A percentile compares a stretch with the other conserved stretches of the same genome.
Evolutionary conservation across 2,888 invertebrate genomes (phyloP).

Genomic region (Brachyptera putata): DNA sequence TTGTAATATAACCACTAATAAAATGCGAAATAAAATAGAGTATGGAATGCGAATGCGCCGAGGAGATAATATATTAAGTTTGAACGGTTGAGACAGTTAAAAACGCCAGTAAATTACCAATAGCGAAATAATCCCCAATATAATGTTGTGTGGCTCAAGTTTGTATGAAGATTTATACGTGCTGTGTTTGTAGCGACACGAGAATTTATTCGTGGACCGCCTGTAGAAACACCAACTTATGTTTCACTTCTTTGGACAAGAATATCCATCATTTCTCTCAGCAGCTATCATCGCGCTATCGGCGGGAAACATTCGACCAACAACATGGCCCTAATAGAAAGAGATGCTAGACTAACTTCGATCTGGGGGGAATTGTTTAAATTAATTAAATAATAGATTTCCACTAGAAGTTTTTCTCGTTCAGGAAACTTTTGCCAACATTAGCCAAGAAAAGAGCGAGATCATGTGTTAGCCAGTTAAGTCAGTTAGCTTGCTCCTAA

Average conservation of each 20-base stretch:
- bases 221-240: too few relatives aligned
- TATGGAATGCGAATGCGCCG: neutral
- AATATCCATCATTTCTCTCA: neutral
- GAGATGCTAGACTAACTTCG: neutral
- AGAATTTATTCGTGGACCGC: too few relatives aligned
- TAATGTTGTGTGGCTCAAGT: neutral
- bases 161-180: neutral
- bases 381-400: constrained; percentile 11
- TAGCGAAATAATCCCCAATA: neutral
- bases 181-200: neutral
- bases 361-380: neutral
- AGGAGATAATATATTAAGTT: neutral
- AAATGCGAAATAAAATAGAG: neutral
- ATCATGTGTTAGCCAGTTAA: neutral
- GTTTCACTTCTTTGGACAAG: neutral
- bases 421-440: neutral
- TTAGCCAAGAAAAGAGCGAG: neutral
- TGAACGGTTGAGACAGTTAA: neutral
- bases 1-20: neutral
- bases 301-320: neutral
- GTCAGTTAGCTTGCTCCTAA: neutral
- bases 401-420: neutral
- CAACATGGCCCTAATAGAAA: neutral
- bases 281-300: too few relatives aligned
- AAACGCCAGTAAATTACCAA: neutral